phyloP scores from a whole-genome alignment of 2,797 vertebrate species.

The Morus bassanus region DNA sequence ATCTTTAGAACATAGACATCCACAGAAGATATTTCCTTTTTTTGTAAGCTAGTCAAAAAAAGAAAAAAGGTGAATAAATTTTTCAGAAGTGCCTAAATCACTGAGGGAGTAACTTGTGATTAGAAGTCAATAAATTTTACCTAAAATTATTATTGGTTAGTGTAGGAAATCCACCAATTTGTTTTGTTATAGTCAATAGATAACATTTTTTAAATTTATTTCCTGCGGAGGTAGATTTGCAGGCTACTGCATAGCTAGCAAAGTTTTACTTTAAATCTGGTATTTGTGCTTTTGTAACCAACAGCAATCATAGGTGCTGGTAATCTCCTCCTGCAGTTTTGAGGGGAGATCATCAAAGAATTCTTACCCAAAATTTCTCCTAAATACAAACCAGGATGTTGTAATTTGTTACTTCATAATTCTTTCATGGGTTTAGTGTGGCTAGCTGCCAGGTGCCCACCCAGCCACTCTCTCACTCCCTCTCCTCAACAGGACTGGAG shows the following conservation, averaged over 20 bases:
- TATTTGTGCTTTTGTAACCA: background rate
- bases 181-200: background rate
- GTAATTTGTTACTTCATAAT: background rate
- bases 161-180: background rate
- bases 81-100: background rate
- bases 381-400: background rate
- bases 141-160: background rate
- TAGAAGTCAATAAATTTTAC: background rate
- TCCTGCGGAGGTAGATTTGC: background rate
- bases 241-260: background rate
- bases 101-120: background rate
- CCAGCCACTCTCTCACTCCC: background rate
- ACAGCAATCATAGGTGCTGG: background rate
- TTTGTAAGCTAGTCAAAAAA: background rate
- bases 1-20: background rate
- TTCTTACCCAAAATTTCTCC: background rate
- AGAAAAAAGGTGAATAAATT: background rate
- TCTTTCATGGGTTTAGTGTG: background rate
- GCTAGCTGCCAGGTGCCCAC: background rate
- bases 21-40: background rate
- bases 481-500: background rate
- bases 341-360: background rate
- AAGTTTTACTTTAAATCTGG: background rate
- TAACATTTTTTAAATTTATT: background rate
- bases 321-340: background rate